Evolutionary conservation across 2,888 invertebrate genomes (phyloP).

Genomic region (Meghimatium bilineatum): DNA sequence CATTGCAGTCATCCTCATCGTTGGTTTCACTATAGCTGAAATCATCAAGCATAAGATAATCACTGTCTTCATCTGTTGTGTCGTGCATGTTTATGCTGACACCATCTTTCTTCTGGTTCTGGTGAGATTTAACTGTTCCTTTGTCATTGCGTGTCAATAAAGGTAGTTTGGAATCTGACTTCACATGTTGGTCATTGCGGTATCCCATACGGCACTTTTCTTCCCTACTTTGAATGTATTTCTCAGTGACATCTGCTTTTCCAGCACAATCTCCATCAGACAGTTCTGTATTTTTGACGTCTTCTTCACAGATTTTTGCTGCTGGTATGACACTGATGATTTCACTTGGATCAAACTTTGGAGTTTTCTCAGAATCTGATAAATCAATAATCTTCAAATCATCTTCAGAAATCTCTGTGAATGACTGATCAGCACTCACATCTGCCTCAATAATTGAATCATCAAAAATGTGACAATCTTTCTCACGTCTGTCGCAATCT

Average conservation of each 20-base stretch:
- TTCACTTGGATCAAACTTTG: conserved; percentile 1
- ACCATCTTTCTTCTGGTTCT: not conserved
- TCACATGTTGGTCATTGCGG: not conserved
- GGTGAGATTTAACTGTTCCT: not conserved
- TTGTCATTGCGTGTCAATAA: not conserved
- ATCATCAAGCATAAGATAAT: conserved; percentile 45
- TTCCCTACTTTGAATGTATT: not conserved
- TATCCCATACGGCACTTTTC: not conserved
- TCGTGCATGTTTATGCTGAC: conserved; percentile 24
- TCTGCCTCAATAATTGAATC: not conserved
- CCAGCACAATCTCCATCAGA: not conserved
- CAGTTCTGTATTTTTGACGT: not conserved
- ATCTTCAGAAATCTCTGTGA: conserved; percentile 21
- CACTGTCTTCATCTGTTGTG: conserved; percentile 46
- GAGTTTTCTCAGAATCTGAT: conserved; percentile 24
- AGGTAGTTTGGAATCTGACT: not conserved
- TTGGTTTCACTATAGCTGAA: conserved; percentile 50
- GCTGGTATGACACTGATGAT: not conserved
- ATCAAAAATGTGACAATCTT: not conserved
- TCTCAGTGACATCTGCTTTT: not conserved
- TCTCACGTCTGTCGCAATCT: not conserved
- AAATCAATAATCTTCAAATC: conserved; percentile 33
- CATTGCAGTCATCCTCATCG: conserved; percentile 43
- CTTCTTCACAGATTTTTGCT: not conserved
- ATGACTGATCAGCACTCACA: not conserved